Conservation (phyloP, 2,888 invertebrate species). For the Caradrina kadenii region DNA sequence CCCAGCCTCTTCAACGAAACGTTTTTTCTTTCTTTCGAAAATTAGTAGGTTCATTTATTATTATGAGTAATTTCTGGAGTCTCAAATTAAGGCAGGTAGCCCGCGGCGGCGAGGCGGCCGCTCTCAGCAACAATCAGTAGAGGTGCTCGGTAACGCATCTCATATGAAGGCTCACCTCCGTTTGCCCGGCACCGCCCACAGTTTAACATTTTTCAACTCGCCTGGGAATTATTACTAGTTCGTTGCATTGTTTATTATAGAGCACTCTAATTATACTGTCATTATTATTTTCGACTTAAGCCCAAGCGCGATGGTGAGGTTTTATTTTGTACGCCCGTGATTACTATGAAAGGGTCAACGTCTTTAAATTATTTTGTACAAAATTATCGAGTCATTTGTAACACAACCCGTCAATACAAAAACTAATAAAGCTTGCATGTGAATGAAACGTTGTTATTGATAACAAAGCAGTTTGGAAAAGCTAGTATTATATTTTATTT, state of each 20-base stretch:
- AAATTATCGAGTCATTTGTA: conserved; percentile 32
- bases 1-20: conserved; percentile 74
- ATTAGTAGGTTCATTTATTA: conserved; percentile 88
- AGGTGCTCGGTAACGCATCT: conserved; percentile 57
- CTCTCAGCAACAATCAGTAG: conserved; percentile 77
- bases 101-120: conserved; percentile 77
- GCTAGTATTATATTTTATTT: conserved; percentile 34
- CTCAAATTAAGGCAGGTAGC: conserved; percentile 90
- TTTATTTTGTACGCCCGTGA: conserved; percentile 54
- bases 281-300: conserved; percentile 77
- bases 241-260: conserved; percentile 85
- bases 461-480: conserved; percentile 15
- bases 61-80: conserved; percentile 88
- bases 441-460: conserved; percentile 45
- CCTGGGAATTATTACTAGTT: conserved; percentile 85
- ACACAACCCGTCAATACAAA: conserved; percentile 28
- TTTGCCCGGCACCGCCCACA: conserved; percentile 83
- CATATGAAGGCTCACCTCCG: conserved; percentile 81
- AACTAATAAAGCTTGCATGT: conserved; percentile 38
- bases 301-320: conserved; percentile 55
- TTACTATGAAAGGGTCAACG: conserved; percentile 59
- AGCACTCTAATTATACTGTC: conserved; percentile 81
- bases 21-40: conserved; percentile 80
- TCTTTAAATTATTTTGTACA: conserved; percentile 52
- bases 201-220: conserved; percentile 88